Evolutionary conservation across 2,888 invertebrate genomes (phyloP), one percentile per base, ranked within the genome.

Genomic region (Cephus nigrinus): DNA sequence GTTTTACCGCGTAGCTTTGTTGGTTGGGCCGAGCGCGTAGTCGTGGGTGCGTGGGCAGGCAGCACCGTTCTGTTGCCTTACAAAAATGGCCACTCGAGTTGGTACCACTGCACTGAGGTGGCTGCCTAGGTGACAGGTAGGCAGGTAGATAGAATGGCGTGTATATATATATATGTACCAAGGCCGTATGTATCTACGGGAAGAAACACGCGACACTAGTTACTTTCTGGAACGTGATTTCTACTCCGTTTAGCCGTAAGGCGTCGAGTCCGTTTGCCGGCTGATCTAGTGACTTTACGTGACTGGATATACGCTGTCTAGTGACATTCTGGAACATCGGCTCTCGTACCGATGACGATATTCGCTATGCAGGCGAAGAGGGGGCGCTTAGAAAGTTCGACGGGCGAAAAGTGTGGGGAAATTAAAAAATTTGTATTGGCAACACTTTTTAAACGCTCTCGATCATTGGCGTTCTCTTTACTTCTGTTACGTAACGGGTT

Each of bases 161-260:
- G 12, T 15, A 1, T 15, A 1, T 5, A 4, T 23, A 40, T 40
- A 40, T 40, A 15, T 40, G 5, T 15, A 55, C 9, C 23, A 55
- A 55, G 40, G 40, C 23, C 40, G 40, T 55, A 55, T 55, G 23
- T 55, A 1, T 55, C 40, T 23, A 1, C 5, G 40, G 23, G 40
- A 55, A 55, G 40, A 55, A 55, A 55, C 40, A 55, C 23, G 40
- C 5, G 23, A 55, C 40, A 23, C 40, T 55, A 55, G 40, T 55
- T 55, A 55, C 40, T 71, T 71, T 71, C 71, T 71, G 71, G 31
- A 11, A 71, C 71, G 71, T 71, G 71, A 71, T 30, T 71, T 71
- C 71, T 30, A 71, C 15, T 71, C 12, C 71, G 71, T 55, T 55
- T 23, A 23, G 23, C 40, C 40, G 40, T 55, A 23, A 55, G 40